Evolutionary conservation across 2,797 vertebrate genomes (phyloP), one percentile per base, ranked within the genome.

Genomic region (Platalea minor): DNA sequence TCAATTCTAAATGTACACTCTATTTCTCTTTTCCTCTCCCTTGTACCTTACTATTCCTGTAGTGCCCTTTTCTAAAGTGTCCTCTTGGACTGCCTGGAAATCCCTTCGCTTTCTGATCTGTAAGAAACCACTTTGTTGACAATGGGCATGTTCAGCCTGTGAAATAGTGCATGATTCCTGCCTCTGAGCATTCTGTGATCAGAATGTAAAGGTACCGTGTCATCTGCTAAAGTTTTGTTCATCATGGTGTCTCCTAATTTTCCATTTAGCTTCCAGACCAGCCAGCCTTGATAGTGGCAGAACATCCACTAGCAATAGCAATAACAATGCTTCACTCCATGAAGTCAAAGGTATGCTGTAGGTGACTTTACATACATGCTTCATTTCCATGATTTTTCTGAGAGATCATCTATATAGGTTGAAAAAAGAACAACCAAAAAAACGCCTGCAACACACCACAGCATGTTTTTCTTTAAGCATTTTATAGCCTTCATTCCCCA

Each of bases 281-380:
- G 97, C 98, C 98, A 99, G 98, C 98, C 98, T 99, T 98, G 99
- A 99, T 98, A 99, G 99, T 98, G 99, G 98, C 98, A 99, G 98
- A 98, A 99, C 98, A 98, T 98, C 98, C 98, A 98, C 98, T 99
- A 99, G 98, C 98, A 99, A 99, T 99, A 99, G 99, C 98, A 99
- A 99, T 99, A 99, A 99, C 98, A 99, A 99, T 98, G 98, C 98
- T 96, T 99, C 99, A 97, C 98, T 98, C 97, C 97, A 99, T 98
- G 98, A 99, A 98, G 98, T 98, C 97, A 99, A 99, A 99, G 99
- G 99, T 99, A 99, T 91, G 98, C 98, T 97, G 96, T 97, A 96
- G 96, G 97, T 78, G 87, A 93, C 97, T 88, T 97, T 94, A 68
- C 82, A 95, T 73, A 77, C 26, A 2, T 91, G 80, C 83, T 97